Base-by-base conservation (phyloP, 1,140 invertebrate species). In the Lepidurus apus region DNA sequence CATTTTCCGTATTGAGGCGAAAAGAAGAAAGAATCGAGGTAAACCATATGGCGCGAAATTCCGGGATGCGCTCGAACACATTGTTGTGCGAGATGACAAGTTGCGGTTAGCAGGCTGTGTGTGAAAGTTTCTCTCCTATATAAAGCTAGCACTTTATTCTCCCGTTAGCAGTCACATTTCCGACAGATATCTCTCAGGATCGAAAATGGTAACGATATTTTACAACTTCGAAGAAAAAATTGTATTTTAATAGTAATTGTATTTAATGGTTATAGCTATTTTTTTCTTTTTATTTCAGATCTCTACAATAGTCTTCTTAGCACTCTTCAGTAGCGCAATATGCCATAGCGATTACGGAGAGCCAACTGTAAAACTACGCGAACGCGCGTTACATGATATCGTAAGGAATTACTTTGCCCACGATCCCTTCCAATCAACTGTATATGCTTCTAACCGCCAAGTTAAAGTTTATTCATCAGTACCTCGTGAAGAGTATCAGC, bases 391-490 rank as follows among this genome's bases (percentile, higher is more conserved):
- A 13, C 21, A 21, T 47, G 42, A 42, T 21, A 77, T 77, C 42
- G 47, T 77, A 24, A 47, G 13, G 17, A 42, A 77, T 47, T 77
- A 77, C 42, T 77, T 77, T n/a, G 75, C 75, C 10, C 47, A 77
- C 75, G 75, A 77, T 47, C 75, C 75, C 44, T 77, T 77, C 42
- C 42, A 42, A 21, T 47, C 43, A 5, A 42, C 21, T 13, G 75
- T 21, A 10, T 45, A 21, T 34, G 13, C 24, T 8, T 44, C 43
- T 21, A 44, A 10, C 75, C 75, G 43, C 8, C 34, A 42, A n/a
- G 75, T 26, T 45, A 26, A 43, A 11, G 17, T 21, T n/a, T 47
- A 77, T 24, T 47, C 75, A 44, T 13, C 43, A 45, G 0, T 21
- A 47, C 17, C 53, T 1, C 53, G 13, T 7, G 53, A 65, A n/a